These are phyloP conservation scores for Lepidostoma basale DNA, from an alignment of 1,140 invertebrate species.

Conservation along the genomic window DNA sequence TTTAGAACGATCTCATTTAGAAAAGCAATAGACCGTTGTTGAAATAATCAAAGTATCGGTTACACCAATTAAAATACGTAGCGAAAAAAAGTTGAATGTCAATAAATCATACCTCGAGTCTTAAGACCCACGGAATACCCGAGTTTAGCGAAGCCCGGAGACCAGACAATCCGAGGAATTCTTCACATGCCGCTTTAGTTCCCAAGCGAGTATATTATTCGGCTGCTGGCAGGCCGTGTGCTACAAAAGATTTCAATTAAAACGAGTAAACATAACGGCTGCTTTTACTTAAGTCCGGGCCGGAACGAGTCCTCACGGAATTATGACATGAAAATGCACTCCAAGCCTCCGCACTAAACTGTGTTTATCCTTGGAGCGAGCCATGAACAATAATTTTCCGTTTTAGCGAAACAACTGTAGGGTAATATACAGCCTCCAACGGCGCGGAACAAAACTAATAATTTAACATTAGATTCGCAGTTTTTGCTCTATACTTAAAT, in stretches of 20 bases:
- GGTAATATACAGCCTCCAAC: neutral
- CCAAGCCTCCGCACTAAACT: slow-evolving; percentile 21
- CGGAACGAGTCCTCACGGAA: slow-evolving; percentile 19
- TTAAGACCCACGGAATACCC: too few relatives aligned
- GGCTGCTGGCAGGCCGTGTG: too few relatives aligned
- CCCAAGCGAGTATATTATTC: too few relatives aligned
- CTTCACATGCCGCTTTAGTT: too few relatives aligned
- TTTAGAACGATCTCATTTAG: too few relatives aligned
- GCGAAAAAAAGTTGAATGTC: too few relatives aligned
- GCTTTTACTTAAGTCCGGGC: slow-evolving; percentile 20
- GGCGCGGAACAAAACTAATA: slow-evolving; percentile 9
- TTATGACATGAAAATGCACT: slow-evolving; percentile 39
- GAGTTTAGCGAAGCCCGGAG: too few relatives aligned
- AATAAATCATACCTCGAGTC: too few relatives aligned
- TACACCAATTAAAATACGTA: too few relatives aligned
- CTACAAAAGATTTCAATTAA: slow-evolving; percentile 23
- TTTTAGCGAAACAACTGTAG: slow-evolving; percentile 13
- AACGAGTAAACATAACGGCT: slow-evolving; percentile 20
- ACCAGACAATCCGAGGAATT: too few relatives aligned
- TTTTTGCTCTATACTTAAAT: slow-evolving; percentile 1
- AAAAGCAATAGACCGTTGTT: too few relatives aligned
- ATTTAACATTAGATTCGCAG: slow-evolving; percentile 10
- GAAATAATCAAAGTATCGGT: too few relatives aligned
- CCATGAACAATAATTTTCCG: slow-evolving; percentile 35
- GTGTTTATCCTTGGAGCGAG: slow-evolving; percentile 8